Percentiles rank a stretch among this genome's conserved stretches.
phyloP scores from a whole-genome alignment of 2,888 invertebrate species.

The Ophion ventricosus region DNA sequence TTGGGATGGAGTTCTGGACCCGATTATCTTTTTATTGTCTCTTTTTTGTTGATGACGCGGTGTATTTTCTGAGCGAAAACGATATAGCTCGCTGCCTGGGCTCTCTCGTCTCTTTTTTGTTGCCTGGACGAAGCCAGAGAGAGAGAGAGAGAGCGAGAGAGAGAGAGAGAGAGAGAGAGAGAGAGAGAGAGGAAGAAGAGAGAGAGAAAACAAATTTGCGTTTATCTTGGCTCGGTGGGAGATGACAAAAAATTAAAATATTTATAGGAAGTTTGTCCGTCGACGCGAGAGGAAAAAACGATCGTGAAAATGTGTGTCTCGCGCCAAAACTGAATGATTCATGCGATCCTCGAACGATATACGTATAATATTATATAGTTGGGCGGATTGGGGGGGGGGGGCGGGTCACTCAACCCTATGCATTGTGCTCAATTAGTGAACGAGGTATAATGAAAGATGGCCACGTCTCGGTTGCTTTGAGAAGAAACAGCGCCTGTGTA shows the following conservation, averaged over 20 bases:
- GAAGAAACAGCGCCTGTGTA: background rate
- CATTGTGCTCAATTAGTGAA: constrained; percentile 68
- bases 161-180: background rate
- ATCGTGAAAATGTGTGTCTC: constrained; percentile 27
- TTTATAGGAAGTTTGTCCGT: constrained; percentile 36
- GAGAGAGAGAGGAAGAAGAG: background rate
- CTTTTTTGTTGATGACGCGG: constrained; percentile 27
- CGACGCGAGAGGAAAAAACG: constrained; percentile 4
- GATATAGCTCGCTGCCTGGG: background rate
- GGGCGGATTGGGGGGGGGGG: background rate
- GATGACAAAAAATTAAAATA: constrained; percentile 35
- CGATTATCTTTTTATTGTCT: background rate
- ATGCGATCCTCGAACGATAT: constrained; percentile 18
- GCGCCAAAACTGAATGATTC: constrained; percentile 51
- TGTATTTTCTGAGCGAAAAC: constrained; percentile 3
- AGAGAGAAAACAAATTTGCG: constrained; percentile 21
- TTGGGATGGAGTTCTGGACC: constrained; percentile 4
- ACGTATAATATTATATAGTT: constrained; percentile 10
- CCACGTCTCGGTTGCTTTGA: background rate
- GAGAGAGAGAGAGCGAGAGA: background rate
- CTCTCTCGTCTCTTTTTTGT: constrained; percentile 1
- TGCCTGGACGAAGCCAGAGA: constrained; percentile 2
- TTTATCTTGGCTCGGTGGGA: constrained; percentile 12
- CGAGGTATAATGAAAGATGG: constrained; percentile 16
- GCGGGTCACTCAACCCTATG: constrained; percentile 56